A percentile compares a stretch with the other conserved stretches of the same genome.
Evolutionary conservation across 2,888 invertebrate species (phyloP).

Genomic region (Oeneis ivallda): DNA sequence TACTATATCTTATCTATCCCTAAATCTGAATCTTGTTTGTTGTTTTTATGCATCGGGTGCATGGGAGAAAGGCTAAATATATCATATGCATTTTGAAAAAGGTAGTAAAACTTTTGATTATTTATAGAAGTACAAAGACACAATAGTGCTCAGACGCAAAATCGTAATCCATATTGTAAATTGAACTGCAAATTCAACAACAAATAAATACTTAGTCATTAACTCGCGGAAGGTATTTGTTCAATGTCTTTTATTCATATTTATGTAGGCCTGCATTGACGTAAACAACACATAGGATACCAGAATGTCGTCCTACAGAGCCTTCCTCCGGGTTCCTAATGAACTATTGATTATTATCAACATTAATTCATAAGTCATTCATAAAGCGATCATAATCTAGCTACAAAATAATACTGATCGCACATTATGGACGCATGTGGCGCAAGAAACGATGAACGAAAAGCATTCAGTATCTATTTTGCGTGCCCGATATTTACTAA

Average conservation of each 20-base stretch:
- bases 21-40: no score
- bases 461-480: no score
- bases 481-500: no score
- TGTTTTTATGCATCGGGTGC: no score
- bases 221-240: background rate
- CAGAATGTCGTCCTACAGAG: background rate
- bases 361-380: background rate
- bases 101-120: no score
- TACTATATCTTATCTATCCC: no score
- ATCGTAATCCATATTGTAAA: background rate
- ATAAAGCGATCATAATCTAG: background rate
- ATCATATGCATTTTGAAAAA: no score
- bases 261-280: background rate
- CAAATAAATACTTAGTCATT: background rate
- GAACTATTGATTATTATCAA: background rate
- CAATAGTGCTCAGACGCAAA: no score
- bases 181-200: background rate
- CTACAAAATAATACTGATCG: background rate
- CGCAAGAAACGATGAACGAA: background rate
- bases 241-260: background rate
- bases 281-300: background rate
- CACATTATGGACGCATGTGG: background rate
- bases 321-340: conserved; percentile 8
- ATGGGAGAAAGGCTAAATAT: no score
- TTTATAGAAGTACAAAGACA: no score